These are phyloP conservation scores for Enteromius mattozi DNA, from an alignment of 2,797 vertebrate species.

Conservation along the genomic window DNA sequence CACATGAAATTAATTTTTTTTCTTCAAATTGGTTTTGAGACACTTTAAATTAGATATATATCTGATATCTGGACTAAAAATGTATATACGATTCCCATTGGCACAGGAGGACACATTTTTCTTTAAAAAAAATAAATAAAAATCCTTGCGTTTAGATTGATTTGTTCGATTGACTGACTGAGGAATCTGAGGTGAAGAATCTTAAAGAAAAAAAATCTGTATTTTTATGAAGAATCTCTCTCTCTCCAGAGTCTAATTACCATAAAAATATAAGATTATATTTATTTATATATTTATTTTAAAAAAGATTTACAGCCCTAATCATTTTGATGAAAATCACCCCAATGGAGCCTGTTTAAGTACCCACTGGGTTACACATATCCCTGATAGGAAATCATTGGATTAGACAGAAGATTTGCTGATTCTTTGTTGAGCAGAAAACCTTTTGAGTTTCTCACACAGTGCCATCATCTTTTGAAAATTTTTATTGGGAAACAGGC, in stretches of 20 bases:
- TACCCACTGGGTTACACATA: neutral
- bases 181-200: neutral
- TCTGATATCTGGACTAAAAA: neutral
- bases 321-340: neutral
- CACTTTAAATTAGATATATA: neutral
- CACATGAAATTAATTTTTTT: neutral
- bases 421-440: constrained; percentile 5
- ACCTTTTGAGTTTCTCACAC: neutral
- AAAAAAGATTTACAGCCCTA: neutral
- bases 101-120: neutral
- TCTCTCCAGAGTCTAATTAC: neutral
- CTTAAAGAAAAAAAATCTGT: neutral
- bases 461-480: constrained; percentile 1
- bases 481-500: neutral
- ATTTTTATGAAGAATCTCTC: neutral
- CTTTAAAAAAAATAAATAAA: neutral
- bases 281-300: neutral
- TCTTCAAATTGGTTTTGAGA: neutral
- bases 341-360: neutral
- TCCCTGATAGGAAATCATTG: constrained; percentile 6
- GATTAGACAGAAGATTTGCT: neutral
- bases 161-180: neutral
- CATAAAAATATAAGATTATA: neutral
- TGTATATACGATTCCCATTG: neutral
- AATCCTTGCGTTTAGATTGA: neutral